Base-by-base conservation (phyloP, 2,888 invertebrate genomes). In the Flexamia atlantica region DNA sequence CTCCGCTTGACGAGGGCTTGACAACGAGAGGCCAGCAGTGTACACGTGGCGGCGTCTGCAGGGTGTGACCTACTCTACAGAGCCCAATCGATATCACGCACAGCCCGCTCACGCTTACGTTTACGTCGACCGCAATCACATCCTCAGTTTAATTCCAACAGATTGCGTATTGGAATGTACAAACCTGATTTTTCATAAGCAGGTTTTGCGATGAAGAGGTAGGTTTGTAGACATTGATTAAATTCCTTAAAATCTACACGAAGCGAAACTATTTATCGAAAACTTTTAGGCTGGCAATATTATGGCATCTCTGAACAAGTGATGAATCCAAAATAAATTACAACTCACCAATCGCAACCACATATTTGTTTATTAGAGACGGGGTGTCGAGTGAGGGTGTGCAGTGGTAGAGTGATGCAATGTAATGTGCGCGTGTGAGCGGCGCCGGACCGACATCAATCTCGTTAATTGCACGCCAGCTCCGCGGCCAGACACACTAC, bases 61-160 rank as follows among this genome's bases (percentile, higher is more conserved):
- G 64, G 64, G 64, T 64, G 64, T 64, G 64, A 64, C 64, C 64
- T 28, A 28, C 64, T 64, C 64, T 64, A 64, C 64, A 28, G 64
- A 64, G 64, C 28, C 64, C 64, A 64, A 64, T 64, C 64, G 64
- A 64, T 64, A 64, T 28, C 64, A 28, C 64, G 30, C 64, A 30
- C 64, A 64, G 28, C 28, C 0, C 64, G 30, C 28, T 12, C 30
- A 28, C 64, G 30, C 30, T 28, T 30, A 28, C 28, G 4, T 28
- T 30, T 4, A 23, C 57, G 23, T 20, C 25, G 20, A 23, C 57
- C 23, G 57, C 57, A 57, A 5, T 57, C 2, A 5, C 57, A 57
- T n/a, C n/a, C n/a, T n/a, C n/a, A n/a, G n/a, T n/a, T n/a, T n/a
- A n/a, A n/a, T n/a, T n/a, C n/a, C n/a, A n/a, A n/a, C n/a, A n/a